Conservation (phyloP, 2,888 invertebrate genomes). For the Alviniconcha strummeri region DNA sequence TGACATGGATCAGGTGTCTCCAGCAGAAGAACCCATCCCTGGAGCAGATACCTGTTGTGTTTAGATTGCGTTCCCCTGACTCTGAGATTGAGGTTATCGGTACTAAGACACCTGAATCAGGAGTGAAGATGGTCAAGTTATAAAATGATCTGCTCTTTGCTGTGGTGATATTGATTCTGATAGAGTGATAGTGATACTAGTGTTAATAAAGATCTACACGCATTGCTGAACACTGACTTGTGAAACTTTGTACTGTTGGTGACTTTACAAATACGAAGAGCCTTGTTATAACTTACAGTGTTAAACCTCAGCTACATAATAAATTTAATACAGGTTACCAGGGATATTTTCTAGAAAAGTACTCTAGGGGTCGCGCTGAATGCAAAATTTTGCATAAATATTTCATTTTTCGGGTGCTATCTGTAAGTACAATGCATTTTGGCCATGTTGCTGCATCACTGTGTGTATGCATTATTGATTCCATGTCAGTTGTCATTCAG, state of each 20-base stretch:
- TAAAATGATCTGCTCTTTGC: not conserved
- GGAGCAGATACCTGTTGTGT: constrained; percentile 86
- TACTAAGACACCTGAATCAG: constrained; percentile 11
- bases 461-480: too few relatives aligned
- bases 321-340: too few relatives aligned
- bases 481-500: too few relatives aligned
- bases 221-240: not conserved
- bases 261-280: not conserved
- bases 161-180: not conserved
- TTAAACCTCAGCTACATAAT: too few relatives aligned
- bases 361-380: too few relatives aligned
- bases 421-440: too few relatives aligned
- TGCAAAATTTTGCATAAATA: too few relatives aligned
- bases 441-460: too few relatives aligned
- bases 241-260: not conserved
- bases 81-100: constrained; percentile 35
- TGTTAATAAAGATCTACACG: not conserved
- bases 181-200: too few relatives aligned
- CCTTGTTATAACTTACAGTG: too few relatives aligned
- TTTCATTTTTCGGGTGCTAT: too few relatives aligned
- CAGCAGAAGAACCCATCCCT: constrained; percentile 85
- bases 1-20: constrained; percentile 81
- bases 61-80: constrained; percentile 84
- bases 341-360: too few relatives aligned
- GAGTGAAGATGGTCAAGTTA: constrained; percentile 11